Conservation (phyloP, 2,888 invertebrate genomes). For the Drosophila parthenogenetica region DNA sequence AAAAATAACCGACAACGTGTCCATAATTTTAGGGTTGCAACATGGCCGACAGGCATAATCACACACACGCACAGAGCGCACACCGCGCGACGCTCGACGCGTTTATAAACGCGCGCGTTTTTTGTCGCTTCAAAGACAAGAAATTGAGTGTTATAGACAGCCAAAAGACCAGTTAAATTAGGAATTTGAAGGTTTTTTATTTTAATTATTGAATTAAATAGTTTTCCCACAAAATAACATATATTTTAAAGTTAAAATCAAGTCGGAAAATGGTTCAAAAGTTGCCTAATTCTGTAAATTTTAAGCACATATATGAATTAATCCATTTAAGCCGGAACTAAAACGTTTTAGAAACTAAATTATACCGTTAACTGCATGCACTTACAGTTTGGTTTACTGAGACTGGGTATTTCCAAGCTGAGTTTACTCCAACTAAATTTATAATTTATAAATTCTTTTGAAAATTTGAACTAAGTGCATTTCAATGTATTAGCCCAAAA, state of each 20-base stretch:
- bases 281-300: too few species aligned
- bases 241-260: too few species aligned
- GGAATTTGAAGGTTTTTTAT: too few species aligned
- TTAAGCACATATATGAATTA: too few species aligned
- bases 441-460: constrained; percentile 3
- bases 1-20: constrained; percentile 16
- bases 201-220: too few species aligned
- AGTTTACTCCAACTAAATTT: constrained; percentile 19
- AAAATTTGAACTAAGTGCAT: constrained; percentile 63
- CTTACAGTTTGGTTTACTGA: too few species aligned
- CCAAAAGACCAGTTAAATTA: too few species aligned
- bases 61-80: constrained; percentile 7
- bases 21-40: constrained; percentile 65
- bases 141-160: neutral
- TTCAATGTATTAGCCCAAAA: constrained; percentile 61
- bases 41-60: constrained; percentile 69
- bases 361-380: too few species aligned
- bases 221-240: too few species aligned
- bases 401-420: neutral
- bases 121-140: constrained; percentile 8
- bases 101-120: constrained; percentile 74
- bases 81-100: constrained; percentile 36
- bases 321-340: too few species aligned
- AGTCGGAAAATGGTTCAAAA: too few species aligned
- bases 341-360: too few species aligned